Evolutionary conservation across 2,888 invertebrate species (phyloP), one percentile per base, ranked within the genome.

Genomic region (Brachypterus glaber): DNA sequence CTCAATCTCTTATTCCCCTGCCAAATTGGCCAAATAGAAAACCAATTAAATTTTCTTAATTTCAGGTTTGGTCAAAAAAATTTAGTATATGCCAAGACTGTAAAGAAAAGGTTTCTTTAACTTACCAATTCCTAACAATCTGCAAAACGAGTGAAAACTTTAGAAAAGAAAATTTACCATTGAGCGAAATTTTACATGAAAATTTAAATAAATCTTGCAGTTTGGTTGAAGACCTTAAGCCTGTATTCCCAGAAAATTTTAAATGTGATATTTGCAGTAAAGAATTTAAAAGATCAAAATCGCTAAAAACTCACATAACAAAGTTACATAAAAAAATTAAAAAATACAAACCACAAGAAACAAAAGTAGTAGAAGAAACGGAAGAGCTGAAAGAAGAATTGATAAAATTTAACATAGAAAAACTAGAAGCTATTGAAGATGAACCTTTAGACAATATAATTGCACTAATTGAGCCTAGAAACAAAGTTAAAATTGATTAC

Each of bases 241-340:
- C 2, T 2, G 35, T 31, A 15, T 30, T 34, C 14, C 30, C 30
- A 24, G 32, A 38, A n/a, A 33, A 18, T n/a, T 48, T 48, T 39
- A 41, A 32, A 12, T 54, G 54, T 37, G 44, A 51, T 25, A 38
- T 40, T 27, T 55, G 55, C 34, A 41, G 48, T 12, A 54, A 54
- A 34, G 31, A 44, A 2, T 55, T 55, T 30, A 50, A 51, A 17
- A 44, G 48, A 16, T 48, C 49, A 40, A 44, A 51, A 25, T 47
- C 46, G 17, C 18, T 55, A 13, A 51, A 50, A 46, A 32, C 46
- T 11, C 53, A 53, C 30, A 44, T 48, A 7, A 51, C 49, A 16
- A 48, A 44, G 32, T 43, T 46, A 13, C 53, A 53, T 39, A 38
- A 33, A 31, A 31, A 33, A 16, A 5, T 12, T n/a, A 13, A 8